Evolutionary conservation across 2,888 invertebrate genomes (phyloP), one percentile per base, ranked within the genome.

Genomic region (Aphidoletes aphidimyza): DNA sequence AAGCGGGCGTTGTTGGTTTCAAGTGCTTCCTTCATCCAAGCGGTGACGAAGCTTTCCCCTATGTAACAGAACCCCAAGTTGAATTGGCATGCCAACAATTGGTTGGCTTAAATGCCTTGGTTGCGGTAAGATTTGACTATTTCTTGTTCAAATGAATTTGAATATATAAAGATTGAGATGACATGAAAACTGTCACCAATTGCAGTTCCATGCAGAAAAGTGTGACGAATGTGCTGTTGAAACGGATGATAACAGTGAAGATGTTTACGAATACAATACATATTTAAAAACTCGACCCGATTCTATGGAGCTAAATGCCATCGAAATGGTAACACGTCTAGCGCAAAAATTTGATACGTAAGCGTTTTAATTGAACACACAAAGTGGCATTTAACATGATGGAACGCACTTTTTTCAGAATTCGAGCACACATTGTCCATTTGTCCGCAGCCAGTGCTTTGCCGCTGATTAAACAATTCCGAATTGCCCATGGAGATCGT

Each of bases 1-100:
- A 91, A 11, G 92, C 92, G 84, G 95, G 95, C 0, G 94, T 94
- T 0, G 93, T 94, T 42, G 95, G 95, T 0, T 93, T 95, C 87
- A 94, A 95, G 89, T 94, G 94, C 88, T 94, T 94, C 85, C 89
- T 95, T 1, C 93, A 93, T 86, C 92, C 93, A 0, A 93, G 93
- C 85, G 93, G 94, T 0, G 91, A 93, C 0, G 93, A 94, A 0
- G 94, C 94, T 88, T 95, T 95, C 87, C 92, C 93, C 0, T 91
- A 93, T 85, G 93, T 94, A 0, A 90, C 89, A 17, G 89, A 90
- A 84, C 87, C 90, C 19, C 92, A 94, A 85, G 90, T 94, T 45
- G 91, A 92, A 86, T 89, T 90, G 83, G 93, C 93, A 0, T 90
- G 94, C 81, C 87, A 89, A 8, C 91, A 92, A 85, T 89, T 95